Percentiles rank a stretch among this genome's conserved stretches.
Evolutionary conservation across 2,888 invertebrate genomes (phyloP).

Genomic region (Andrena bicolor): DNA sequence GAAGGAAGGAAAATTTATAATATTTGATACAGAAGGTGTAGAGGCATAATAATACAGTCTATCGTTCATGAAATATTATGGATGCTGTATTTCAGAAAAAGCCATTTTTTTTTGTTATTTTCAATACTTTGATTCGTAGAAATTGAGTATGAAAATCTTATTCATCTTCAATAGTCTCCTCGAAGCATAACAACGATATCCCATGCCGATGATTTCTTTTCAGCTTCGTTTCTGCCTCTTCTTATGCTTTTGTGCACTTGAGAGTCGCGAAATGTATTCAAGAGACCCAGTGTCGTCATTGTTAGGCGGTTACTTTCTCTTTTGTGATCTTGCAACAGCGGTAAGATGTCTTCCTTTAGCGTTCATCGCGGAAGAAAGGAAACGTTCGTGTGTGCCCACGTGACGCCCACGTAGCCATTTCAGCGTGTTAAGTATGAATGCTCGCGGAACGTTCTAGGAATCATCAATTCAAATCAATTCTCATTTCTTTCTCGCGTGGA

Average conservation of each 20-base stretch:
- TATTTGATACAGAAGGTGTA: neutral
- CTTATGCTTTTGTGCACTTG: slow-evolving; percentile 1
- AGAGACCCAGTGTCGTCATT: slow-evolving; percentile 60
- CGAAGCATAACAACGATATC: too few species aligned
- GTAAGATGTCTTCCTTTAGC: slow-evolving; percentile 48
- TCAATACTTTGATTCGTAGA: neutral
- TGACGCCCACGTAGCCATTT: slow-evolving; percentile 67
- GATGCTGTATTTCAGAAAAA: too few species aligned
- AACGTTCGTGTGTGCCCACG: slow-evolving; percentile 59
- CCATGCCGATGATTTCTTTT: neutral
- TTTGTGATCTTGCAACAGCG: slow-evolving; percentile 45
- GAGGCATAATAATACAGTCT: too few species aligned
- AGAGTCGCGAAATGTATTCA: neutral
- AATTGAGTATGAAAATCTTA: neutral
- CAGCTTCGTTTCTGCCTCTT: neutral
- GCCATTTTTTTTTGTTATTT: too few species aligned
- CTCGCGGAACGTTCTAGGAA: slow-evolving; percentile 41
- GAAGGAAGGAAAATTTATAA: neutral
- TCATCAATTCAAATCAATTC: slow-evolving; percentile 53
- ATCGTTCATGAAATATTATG: too few species aligned
- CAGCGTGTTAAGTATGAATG: slow-evolving; percentile 50
- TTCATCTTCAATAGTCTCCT: too few species aligned
- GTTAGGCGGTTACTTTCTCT: slow-evolving; percentile 67
- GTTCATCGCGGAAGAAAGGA: slow-evolving; percentile 49
- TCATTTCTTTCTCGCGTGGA: slow-evolving; percentile 13